Conservation (phyloP, 2,888 invertebrate genomes). For the Macropis europaea region DNA sequence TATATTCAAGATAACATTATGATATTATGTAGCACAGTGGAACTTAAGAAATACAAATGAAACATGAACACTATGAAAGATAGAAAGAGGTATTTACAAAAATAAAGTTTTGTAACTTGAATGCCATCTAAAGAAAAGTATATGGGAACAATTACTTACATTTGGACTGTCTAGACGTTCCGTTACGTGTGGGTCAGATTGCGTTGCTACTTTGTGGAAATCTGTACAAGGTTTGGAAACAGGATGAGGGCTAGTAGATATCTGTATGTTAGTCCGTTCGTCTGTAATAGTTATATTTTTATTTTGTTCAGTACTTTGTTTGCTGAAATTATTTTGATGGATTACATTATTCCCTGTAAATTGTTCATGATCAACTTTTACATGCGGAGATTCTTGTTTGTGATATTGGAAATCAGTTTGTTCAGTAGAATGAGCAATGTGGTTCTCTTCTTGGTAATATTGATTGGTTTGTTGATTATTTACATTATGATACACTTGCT, state of each 20-base stretch:
- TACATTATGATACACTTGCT: conserved; percentile 15
- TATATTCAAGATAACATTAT: conserved; percentile 1
- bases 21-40: conserved; percentile 3
- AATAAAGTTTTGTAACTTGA: conserved; percentile 14
- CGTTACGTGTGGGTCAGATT: conserved; percentile 67
- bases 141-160: conserved; percentile 74
- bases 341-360: background rate
- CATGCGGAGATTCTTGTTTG: background rate
- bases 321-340: conserved; percentile 6
- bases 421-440: background rate
- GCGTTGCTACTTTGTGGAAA: conserved; percentile 70
- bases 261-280: conserved; percentile 39
- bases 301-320: conserved; percentile 6
- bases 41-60: background rate
- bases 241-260: conserved; percentile 42
- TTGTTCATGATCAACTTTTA: conserved; percentile 9
- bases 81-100: conserved; percentile 7
- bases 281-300: conserved; percentile 32
- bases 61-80: background rate
- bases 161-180: conserved; percentile 67
- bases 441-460: conserved; percentile 27
- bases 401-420: background rate
- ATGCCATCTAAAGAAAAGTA: conserved; percentile 48
- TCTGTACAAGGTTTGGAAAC: conserved; percentile 65
- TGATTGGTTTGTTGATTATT: conserved; percentile 21